Base-by-base conservation (phyloP, 2,113 vertebrate genomes). In the Dicerorhinus sumatrensis region DNA sequence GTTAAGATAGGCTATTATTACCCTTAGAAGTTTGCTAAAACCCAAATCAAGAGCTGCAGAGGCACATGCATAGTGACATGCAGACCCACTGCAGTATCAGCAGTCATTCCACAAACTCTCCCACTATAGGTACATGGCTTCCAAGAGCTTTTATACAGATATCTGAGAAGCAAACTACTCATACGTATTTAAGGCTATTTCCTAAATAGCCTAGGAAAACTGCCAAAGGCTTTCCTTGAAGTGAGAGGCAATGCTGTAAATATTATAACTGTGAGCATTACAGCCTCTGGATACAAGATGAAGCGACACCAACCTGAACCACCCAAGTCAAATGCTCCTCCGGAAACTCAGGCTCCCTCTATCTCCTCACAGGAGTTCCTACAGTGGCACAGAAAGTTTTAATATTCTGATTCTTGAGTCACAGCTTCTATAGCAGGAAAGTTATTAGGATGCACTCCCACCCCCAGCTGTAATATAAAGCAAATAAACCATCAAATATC, bases 101-200 rank as follows among this genome's bases (percentile, higher is more conserved):
- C 11, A 54, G 33, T 29, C 36, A 33, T 42, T 72, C n/a, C 14
- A 13, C 42, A 48, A 36, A 60, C 81, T 42, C n/a, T 72, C 39
- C 63, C 62, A 11, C 62, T 39, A 0, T 9, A 92, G 51, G 23
- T 23, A 11, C 31, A 8, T 10, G 36, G 58, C 48, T 85, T 63
- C 81, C 48, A 51, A 67, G n/a, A 79, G 75, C 80, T 85, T 91
- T 73, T 31, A 83, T 33, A 79, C 42, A 76, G 29, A 80, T 29
- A n/a, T 58, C n/a, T 31, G 58, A 72, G 72, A 84, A 81, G 88
- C 46, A 75, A 77, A 80, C n/a, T 27, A 60, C 72, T 16, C 46
- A 14, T 76, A 65, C n/a, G 36, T 33, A 86, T 86, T 93, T 88
- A 94, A 89, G 60, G 91, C 79, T 89, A 60, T 67, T 95, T 97